Evolutionary conservation across 2,888 invertebrate species (phyloP).

Genomic region (Leucophenga montana): DNA sequence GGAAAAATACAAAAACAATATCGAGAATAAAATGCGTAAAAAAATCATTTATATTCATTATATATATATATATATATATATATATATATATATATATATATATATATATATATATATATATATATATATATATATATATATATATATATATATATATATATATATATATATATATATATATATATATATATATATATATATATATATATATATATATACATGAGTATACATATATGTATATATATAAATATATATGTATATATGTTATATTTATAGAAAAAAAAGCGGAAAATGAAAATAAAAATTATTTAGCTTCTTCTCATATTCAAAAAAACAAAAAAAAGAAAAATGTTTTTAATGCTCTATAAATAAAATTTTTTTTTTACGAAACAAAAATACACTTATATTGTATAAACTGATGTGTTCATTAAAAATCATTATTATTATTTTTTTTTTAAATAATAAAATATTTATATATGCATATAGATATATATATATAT

Average conservation of each 20-base stretch:
- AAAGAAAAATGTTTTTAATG: background rate
- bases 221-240: background rate
- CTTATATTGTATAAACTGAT: background rate
- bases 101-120: slow-evolving; percentile 7
- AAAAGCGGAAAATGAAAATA: slow-evolving; percentile 24
- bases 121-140: slow-evolving; percentile 14
- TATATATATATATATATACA: background rate
- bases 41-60: background rate
- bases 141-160: slow-evolving; percentile 1
- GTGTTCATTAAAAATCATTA: background rate
- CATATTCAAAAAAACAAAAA: too few species aligned
- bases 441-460: background rate
- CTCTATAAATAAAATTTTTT: background rate
- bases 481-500: too few species aligned
- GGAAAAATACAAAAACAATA: slow-evolving; percentile 5
- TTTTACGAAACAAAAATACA: background rate
- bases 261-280: too few species aligned
- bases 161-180: slow-evolving; percentile 35
- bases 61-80: background rate
- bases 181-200: slow-evolving; percentile 27
- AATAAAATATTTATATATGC: background rate
- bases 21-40: background rate
- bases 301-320: background rate
- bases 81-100: background rate
- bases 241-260: background rate